Evolutionary conservation across 2,113 vertebrate genomes (phyloP).

Genomic region (Halichoerus grypus): DNA sequence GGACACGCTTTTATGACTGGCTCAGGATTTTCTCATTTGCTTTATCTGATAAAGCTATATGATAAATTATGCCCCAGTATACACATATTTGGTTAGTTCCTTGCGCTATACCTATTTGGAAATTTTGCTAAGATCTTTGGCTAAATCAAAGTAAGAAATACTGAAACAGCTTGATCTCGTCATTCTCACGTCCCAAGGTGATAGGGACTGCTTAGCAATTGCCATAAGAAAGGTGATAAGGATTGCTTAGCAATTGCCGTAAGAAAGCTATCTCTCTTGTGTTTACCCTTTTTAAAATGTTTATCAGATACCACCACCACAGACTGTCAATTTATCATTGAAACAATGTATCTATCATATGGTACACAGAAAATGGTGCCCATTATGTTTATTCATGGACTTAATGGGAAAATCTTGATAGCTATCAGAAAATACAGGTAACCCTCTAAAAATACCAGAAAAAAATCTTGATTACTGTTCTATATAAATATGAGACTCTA

Average conservation of each 20-base stretch:
- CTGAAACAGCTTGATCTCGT: conserved; percentile 60
- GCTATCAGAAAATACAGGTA: conserved; percentile 27
- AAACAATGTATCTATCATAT: background rate
- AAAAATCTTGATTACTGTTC: background rate
- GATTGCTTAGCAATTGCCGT: conserved; percentile 7
- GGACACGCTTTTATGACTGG: conserved; percentile 75
- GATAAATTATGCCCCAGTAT: conserved; percentile 74
- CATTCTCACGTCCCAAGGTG: conserved; percentile 46
- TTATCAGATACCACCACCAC: conserved; percentile 28
- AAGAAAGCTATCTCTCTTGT: background rate
- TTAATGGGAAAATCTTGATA: conserved; percentile 37
- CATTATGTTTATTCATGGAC: background rate
- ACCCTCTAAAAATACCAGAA: background rate
- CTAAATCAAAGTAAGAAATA: conserved; percentile 47
- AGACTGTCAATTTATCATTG: background rate
- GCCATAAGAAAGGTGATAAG: conserved; percentile 44
- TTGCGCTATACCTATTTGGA: conserved; percentile 61
- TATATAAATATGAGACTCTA: background rate
- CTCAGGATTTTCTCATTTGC: conserved; percentile 78
- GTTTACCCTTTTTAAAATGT: conserved; percentile 57
- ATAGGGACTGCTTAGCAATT: conserved; percentile 51
- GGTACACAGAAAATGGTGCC: background rate
- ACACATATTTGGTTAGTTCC: conserved; percentile 61
- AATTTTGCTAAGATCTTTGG: conserved; percentile 61
- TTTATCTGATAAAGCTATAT: conserved; percentile 78